phyloP scores from a whole-genome alignment of 2,797 vertebrate species.

The Rhinella marina region DNA sequence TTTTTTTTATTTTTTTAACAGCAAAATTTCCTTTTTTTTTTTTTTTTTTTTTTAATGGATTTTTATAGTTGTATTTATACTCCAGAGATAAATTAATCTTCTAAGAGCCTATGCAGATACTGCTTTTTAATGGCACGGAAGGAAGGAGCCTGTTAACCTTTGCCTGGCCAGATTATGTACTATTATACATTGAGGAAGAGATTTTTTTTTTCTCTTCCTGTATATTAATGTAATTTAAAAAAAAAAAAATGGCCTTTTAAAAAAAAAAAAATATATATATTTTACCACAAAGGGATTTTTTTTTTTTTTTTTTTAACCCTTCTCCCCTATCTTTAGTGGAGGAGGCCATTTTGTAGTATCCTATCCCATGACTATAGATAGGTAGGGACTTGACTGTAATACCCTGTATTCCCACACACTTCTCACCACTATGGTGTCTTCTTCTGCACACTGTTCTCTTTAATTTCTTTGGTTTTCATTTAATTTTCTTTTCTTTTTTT shows the following conservation, averaged over 20 bases:
- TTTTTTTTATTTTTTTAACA: not conserved
- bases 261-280: too few relatives aligned
- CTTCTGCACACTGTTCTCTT: not conserved
- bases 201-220: not conserved
- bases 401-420: not conserved
- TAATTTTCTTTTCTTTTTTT: slow-evolving; percentile 28
- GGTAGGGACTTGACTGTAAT: not conserved
- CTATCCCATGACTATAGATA: not conserved
- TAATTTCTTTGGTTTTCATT: not conserved
- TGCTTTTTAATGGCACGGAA: not conserved
- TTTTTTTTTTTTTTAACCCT: not conserved
- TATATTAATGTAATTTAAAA: not conserved
- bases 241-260: too few relatives aligned
- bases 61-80: not conserved
- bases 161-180: slow-evolving; percentile 13
- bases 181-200: not conserved
- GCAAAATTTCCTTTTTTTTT: not conserved
- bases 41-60: not conserved
- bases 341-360: not conserved
- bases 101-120: not conserved
- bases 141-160: slow-evolving; percentile 16
- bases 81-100: not conserved
- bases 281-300: not conserved
- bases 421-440: not conserved
- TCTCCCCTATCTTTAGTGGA: not conserved